phyloP scores from a whole-genome alignment of 2,797 vertebrate genomes.

The Melanotaenia parkinsoni region DNA sequence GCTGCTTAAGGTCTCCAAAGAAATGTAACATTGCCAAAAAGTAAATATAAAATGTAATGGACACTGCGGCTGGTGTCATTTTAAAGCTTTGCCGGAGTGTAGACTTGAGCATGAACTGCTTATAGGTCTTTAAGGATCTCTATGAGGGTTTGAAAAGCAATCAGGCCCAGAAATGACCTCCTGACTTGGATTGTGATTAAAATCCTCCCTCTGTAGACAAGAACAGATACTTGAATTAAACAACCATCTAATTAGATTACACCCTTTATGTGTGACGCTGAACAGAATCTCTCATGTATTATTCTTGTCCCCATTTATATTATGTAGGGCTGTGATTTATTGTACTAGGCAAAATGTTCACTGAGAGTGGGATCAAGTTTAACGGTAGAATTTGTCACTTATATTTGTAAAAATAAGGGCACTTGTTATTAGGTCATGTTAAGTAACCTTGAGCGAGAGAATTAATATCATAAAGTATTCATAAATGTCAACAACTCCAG shows the following conservation, averaged over 20 bases:
- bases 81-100: constrained; percentile 12
- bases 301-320: constrained; percentile 70
- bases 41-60: constrained; percentile 38
- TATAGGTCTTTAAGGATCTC: constrained; percentile 12
- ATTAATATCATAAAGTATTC: constrained; percentile 84
- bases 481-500: constrained; percentile 85
- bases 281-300: constrained; percentile 66
- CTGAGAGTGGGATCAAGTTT: constrained; percentile 64
- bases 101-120: constrained; percentile 17
- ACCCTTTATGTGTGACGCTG: constrained; percentile 53
- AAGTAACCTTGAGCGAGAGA: constrained; percentile 71
- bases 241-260: constrained; percentile 73
- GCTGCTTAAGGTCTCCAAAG: constrained; percentile 62
- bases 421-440: constrained; percentile 76
- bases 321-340: constrained; percentile 74
- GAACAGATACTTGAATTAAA: constrained; percentile 63
- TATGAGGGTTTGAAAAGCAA: constrained; percentile 37
- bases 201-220: constrained; percentile 49
- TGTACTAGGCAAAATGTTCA: constrained; percentile 53
- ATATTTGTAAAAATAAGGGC: constrained; percentile 75
- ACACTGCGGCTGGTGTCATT: constrained; percentile 11
- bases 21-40: constrained; percentile 37
- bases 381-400: constrained; percentile 71
- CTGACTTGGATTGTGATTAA: constrained; percentile 58
- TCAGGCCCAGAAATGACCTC: constrained; percentile 36